phyloP scores from a whole-genome alignment of 2,888 invertebrate species.

The Drosophila testacea region DNA sequence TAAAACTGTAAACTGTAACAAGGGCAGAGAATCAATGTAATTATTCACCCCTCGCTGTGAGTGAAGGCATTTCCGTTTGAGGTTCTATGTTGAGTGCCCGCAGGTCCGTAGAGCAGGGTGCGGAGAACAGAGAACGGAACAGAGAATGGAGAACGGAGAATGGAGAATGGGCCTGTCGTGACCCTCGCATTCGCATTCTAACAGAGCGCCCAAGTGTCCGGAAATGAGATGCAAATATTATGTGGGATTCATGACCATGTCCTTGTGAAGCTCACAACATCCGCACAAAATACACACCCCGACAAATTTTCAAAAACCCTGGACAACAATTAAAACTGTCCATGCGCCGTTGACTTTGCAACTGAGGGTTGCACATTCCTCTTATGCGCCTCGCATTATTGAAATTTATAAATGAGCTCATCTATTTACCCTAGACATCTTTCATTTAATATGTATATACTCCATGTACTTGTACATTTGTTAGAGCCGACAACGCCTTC shows the following conservation, averaged over 20 bases:
- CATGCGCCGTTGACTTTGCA: conserved; percentile 65
- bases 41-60: conserved; percentile 69
- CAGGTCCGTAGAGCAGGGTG: conserved; percentile 18
- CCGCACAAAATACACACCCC: conserved; percentile 36
- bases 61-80: conserved; percentile 72
- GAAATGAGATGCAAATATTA: conserved; percentile 85
- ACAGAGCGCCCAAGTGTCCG: conserved; percentile 82
- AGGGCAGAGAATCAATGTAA: conserved; percentile 65
- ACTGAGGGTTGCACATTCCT: conserved; percentile 66
- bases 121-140: neutral
- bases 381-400: conserved; percentile 47
- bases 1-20: conserved; percentile 16
- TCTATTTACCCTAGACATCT: conserved; percentile 45
- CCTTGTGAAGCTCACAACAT: conserved; percentile 71
- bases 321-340: conserved; percentile 63
- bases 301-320: conserved; percentile 47
- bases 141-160: neutral
- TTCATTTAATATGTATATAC: neutral
- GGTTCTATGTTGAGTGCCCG: conserved; percentile 51
- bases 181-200: conserved; percentile 59
- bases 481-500: conserved; percentile 31
- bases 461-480: neutral
- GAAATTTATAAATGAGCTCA: conserved; percentile 62
- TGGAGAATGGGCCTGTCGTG: conserved; percentile 14
- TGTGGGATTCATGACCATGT: conserved; percentile 84